These are phyloP conservation scores for Euplexia lucipara DNA, from an alignment of 2,888 invertebrate genomes.

Conservation along the genomic window DNA sequence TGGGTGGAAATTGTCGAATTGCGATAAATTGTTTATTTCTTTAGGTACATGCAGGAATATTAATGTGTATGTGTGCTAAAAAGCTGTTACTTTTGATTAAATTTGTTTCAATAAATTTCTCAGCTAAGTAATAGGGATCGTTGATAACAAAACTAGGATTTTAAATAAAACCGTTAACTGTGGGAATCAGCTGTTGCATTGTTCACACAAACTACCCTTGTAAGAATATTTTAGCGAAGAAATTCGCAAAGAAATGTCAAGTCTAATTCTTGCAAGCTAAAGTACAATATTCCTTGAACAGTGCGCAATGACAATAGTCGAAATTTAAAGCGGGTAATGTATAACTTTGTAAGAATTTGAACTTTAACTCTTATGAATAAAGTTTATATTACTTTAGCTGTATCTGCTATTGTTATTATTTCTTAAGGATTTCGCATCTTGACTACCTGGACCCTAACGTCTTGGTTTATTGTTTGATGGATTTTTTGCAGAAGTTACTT, in stretches of 20 bases:
- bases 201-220: constrained; percentile 72
- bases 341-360: constrained; percentile 30
- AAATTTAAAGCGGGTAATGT: constrained; percentile 28
- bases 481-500: constrained; percentile 70
- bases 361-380: constrained; percentile 45
- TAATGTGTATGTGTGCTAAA: not conserved
- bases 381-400: constrained; percentile 41
- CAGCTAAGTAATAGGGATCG: constrained; percentile 1
- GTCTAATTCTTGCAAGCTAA: constrained; percentile 53
- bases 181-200: constrained; percentile 86
- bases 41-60: too few species aligned
- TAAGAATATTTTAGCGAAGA: constrained; percentile 72
- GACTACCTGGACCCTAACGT: constrained; percentile 83
- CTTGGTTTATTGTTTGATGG: constrained; percentile 78
- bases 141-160: constrained; percentile 55
- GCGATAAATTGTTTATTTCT: not conserved
- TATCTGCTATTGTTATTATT: constrained; percentile 64
- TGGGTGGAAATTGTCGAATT: not conserved
- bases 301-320: constrained; percentile 31
- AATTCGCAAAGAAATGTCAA: constrained; percentile 56
- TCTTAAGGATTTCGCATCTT: constrained; percentile 88
- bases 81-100: too few species aligned
- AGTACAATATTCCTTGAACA: constrained; percentile 42
- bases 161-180: constrained; percentile 82
- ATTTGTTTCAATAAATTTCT: constrained; percentile 6